Percentiles rank a stretch among this genome's conserved stretches.
phyloP scores from a whole-genome alignment of 2,888 invertebrate species.

The Mythimna lalbum region DNA sequence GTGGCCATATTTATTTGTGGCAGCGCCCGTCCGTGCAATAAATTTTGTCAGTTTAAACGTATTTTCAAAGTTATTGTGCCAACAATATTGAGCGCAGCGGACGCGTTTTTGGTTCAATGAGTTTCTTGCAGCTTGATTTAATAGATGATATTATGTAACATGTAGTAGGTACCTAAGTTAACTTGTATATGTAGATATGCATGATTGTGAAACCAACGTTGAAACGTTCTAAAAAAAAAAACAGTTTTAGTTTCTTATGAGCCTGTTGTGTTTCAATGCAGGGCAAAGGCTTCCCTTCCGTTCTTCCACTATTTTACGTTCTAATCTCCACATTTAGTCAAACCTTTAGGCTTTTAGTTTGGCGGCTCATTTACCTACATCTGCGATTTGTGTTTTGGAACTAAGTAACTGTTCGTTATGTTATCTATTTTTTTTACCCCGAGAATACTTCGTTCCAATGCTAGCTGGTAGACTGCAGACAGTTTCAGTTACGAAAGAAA shows the following conservation, averaged over 20 bases:
- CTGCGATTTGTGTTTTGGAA: too few species aligned
- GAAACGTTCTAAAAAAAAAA: background rate
- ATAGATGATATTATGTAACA: background rate
- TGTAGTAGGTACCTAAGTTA: background rate
- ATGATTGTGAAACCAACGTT: background rate
- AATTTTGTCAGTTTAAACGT: conserved; percentile 38
- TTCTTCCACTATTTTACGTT: too few species aligned
- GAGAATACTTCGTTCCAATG: too few species aligned
- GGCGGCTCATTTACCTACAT: too few species aligned
- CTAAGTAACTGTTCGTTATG: too few species aligned
- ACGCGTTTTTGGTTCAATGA: conserved; percentile 25
- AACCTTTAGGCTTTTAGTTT: too few species aligned
- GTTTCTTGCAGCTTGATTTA: conserved; percentile 15
- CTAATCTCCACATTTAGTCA: too few species aligned
- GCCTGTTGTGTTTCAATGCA: too few species aligned
- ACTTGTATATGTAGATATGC: background rate
- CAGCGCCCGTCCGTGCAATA: conserved; percentile 22
- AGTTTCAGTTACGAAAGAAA: background rate
- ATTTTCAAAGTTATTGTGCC: conserved; percentile 46
- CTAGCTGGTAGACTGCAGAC: too few species aligned
- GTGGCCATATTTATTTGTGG: conserved; percentile 50
- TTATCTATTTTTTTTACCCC: too few species aligned
- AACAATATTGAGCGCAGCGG: conserved; percentile 31
- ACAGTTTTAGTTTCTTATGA: too few species aligned
- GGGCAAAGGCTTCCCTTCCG: too few species aligned